Evolutionary conservation across 2,797 vertebrate species (phyloP).

Genomic region (Kryptolebias ocellatus): DNA sequence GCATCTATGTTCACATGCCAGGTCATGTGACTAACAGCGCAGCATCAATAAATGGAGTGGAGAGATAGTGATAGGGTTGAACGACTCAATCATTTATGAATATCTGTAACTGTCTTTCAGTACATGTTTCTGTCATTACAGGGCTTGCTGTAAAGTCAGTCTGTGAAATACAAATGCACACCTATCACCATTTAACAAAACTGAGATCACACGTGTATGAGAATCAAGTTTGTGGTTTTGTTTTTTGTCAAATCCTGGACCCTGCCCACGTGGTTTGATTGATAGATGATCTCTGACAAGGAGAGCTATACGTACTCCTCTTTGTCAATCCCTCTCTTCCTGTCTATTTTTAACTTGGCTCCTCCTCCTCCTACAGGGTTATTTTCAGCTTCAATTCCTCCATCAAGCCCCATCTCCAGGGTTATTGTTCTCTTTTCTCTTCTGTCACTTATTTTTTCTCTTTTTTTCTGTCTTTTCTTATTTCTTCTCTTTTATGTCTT

Average conservation of each 20-base stretch:
- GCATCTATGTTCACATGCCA: too few species aligned
- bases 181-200: too few species aligned
- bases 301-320: slow-evolving; percentile 55
- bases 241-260: not conserved
- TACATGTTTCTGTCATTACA: too few species aligned
- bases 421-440: slow-evolving; percentile 20
- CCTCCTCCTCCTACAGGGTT: slow-evolving; percentile 61
- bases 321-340: slow-evolving; percentile 24
- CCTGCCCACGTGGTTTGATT: slow-evolving; percentile 34
- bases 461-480: slow-evolving; percentile 9
- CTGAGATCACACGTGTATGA: too few species aligned
- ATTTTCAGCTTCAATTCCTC: slow-evolving; percentile 56
- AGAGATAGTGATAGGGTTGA: too few species aligned
- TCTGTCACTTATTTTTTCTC: not conserved
- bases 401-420: slow-evolving; percentile 51
- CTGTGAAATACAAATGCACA: too few species aligned
- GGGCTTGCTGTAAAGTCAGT: too few species aligned
- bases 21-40: too few species aligned
- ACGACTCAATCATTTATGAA: too few species aligned
- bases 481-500: not conserved
- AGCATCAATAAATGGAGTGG: too few species aligned
- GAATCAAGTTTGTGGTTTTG: too few species aligned
- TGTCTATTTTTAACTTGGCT: slow-evolving; percentile 71
- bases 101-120: too few species aligned
- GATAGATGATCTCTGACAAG: slow-evolving; percentile 44